phyloP scores from a whole-genome alignment of 2,113 vertebrate genomes.

The Elephantulus edwardii region DNA sequence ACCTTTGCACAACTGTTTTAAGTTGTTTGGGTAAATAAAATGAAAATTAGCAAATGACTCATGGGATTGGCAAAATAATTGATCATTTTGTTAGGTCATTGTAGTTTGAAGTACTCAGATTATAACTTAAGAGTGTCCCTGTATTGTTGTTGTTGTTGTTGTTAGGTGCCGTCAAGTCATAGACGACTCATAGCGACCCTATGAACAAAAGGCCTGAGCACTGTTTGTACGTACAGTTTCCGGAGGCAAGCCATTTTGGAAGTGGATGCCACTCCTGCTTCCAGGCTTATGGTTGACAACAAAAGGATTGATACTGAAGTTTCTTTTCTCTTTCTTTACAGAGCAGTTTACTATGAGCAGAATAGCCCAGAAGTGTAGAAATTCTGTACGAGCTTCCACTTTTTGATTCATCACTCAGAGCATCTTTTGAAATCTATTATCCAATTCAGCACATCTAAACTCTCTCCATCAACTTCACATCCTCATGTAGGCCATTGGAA shows the following conservation, averaged over 20 bases:
- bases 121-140: no score
- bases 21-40: not conserved
- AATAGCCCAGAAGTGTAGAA: not conserved
- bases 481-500: fast-evolving
- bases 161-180: no score
- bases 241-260: no score
- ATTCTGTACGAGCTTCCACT: not conserved
- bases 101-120: not conserved
- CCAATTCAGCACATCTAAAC: not conserved
- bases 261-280: no score
- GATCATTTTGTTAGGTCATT: slow-evolving; percentile 16
- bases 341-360: not conserved
- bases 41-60: not conserved
- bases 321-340: not conserved
- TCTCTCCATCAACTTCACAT: not conserved
- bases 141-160: no score
- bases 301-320: not conserved
- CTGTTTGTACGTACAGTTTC: no score
- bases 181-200: not conserved
- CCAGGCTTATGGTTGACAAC: not conserved
- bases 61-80: not conserved
- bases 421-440: not conserved
- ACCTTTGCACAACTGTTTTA: not conserved
- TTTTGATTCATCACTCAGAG: not conserved
- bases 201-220: no score